Base-by-base conservation (phyloP, 1,140 invertebrate species). In the Brachionus asplanchnoidis region DNA sequence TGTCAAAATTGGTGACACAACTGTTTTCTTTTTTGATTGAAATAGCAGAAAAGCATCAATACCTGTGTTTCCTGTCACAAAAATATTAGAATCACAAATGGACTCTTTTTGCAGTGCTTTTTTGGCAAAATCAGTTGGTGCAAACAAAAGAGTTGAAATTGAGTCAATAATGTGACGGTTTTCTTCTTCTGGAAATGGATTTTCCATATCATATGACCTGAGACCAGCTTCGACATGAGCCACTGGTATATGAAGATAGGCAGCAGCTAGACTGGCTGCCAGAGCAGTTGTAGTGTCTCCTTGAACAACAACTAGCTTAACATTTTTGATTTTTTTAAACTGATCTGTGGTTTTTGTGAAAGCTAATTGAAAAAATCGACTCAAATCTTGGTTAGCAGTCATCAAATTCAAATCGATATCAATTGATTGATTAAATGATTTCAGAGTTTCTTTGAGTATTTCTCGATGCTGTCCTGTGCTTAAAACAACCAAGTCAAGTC, bases 211-310 rank as follows among this genome's bases (percentile, higher is more conserved):
- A 42, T 40, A 73, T n/a, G 68, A 73, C 3, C 68, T 36, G 4
- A 73, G 68, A 40, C 68, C 68, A 44, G 68, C 68, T 73, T 73
- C 68, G 32, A 73, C 68, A 73, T 73, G 68, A 40, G 68, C 68
- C 11, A 73, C 36, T 73, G 68, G 36, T n/a, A 73, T 17, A 17
- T 42, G 28, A 11, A 40, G 6, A 42, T 73, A 73, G 11, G 68
- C 28, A 73, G 32, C 68, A 17, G 68, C 68, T 3, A 73, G 28
- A 40, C 28, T 40, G 3, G 68, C 68, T n/a, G 68, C 68, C 28
- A 73, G 17, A 40, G 68, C 68, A 0, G 68, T 73, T 0, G 68
- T 73, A n/a, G 68, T 73, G 28, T 73, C 68, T 0, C 68, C 68
- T 12, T 73, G 68, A 3, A 73, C 68, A 12, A 73, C n/a, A 42